These are phyloP conservation scores for Bothrops jararaca DNA, from an alignment of 2,113 vertebrate species.

Conservation along the genomic window DNA sequence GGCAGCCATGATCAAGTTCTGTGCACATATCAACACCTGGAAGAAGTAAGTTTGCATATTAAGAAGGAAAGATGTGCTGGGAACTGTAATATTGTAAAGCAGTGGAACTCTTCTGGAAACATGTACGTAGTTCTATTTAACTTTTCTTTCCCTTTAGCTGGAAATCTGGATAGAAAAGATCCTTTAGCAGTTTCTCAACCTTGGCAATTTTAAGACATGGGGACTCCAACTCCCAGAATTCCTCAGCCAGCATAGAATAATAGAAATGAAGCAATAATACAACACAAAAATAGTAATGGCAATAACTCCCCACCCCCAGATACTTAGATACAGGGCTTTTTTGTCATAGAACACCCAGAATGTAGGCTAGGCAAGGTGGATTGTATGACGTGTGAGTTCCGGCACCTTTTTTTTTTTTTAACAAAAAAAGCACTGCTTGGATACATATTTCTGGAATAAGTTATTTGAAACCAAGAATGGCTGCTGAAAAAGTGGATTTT, in stretches of 20 bases:
- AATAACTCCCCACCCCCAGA: not conserved
- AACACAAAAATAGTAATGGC: not conserved
- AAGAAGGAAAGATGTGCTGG: rapidly evolving
- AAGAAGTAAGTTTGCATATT: constrained; percentile 28
- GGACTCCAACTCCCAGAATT: not conserved
- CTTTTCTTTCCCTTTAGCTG: not conserved
- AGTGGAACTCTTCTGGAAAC: not conserved
- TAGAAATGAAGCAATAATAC: not conserved
- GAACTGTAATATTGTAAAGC: rapidly evolving
- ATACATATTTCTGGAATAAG: not conserved
- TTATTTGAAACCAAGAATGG: not conserved
- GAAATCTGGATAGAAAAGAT: not conserved
- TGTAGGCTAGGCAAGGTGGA: too few species aligned
- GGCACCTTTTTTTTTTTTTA: too few species aligned
- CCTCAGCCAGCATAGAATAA: not conserved
- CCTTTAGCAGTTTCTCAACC: not conserved
- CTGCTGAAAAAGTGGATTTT: not conserved
- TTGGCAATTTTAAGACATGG: not conserved
- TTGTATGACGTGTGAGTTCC: too few species aligned
- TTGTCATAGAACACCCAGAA: too few species aligned
- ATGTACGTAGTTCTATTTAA: too few species aligned
- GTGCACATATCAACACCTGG: constrained; percentile 82
- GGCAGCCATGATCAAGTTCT: constrained; percentile 82
- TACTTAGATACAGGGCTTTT: not conserved
- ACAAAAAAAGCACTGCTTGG: too few species aligned